Evolutionary conservation across 2,113 vertebrate species (phyloP), one percentile per base, ranked within the genome.

Genomic region (Apus apus): DNA sequence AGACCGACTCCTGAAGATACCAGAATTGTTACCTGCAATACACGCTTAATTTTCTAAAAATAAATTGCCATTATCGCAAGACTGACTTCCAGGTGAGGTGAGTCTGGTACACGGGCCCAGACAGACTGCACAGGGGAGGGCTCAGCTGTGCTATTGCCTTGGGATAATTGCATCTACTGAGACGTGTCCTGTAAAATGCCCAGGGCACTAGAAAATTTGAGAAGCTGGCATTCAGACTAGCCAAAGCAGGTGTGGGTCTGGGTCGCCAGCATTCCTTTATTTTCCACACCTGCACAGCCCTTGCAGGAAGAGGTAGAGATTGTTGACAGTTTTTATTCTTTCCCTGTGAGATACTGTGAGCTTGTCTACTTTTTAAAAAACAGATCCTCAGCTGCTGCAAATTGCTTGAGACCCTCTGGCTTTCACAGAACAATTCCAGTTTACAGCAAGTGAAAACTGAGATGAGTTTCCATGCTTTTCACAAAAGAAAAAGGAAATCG

Each of bases 201-300:
- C 6, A 20, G 3, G 32, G 16, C 32, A 11, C 7, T 53, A 36
- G 29, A 51, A 75, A 91, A 83, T 5, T 19, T 0, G 0, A 76
- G 29, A 80, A 79, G 13, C 23, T 89, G 34, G 1, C 3, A 2
- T 51, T 68, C 34, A 81, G 30, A 48, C 36, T 22, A 80, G 23
- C 21, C 66, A 65, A 72, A 93, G 48, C 22, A 56, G n/a, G 11
- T n/a, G 18, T 36, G 15, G 17, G 8, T 85, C n/a, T 61, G 57
- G 50, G 23, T 27, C 6, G 5, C 23, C 5, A 5, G 9, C 0
- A 8, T 16, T 32, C 40, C 0, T 0, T 18, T 50, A 19, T 45
- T 26, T 38, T 85, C 29, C 48, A 64, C 50, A 89, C 16, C 32
- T 1, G 1, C 65, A 71, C 15, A 84, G 36, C 6, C 32, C 38